phyloP scores from a whole-genome alignment of 2,797 vertebrate genomes.

The Propithecus perrieri region DNA sequence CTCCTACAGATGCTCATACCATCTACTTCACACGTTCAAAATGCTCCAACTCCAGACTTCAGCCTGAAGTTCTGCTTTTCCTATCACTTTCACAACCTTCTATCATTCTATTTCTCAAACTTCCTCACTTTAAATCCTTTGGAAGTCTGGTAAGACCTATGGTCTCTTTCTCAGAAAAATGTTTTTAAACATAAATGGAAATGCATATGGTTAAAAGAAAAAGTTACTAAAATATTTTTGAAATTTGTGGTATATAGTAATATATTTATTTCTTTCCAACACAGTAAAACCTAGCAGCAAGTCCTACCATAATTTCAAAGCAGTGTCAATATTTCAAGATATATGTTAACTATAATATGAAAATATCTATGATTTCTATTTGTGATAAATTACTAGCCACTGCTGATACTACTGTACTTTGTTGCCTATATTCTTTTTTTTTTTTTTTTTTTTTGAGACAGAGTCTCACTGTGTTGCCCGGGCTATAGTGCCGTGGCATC shows the following conservation, averaged over 20 bases:
- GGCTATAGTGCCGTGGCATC: too few species aligned
- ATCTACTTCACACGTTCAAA: not conserved
- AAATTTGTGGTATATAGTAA: not conserved
- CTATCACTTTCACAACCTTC: not conserved
- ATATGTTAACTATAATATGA: not conserved
- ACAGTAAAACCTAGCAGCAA: not conserved
- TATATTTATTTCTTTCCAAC: not conserved
- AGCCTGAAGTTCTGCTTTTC: not conserved
- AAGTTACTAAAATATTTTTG: not conserved
- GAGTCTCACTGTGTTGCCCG: too few species aligned
- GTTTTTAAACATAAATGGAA: conserved; percentile 26
- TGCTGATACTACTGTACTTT: not conserved
- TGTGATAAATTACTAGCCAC: not conserved
- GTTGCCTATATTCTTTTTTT: not conserved
- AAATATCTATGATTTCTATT: not conserved
- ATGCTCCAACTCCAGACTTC: not conserved
- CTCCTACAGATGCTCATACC: not conserved
- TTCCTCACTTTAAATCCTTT: not conserved
- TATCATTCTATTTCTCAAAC: not conserved
- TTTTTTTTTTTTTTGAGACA: too few species aligned
- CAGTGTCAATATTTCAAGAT: not conserved
- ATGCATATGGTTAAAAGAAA: not conserved
- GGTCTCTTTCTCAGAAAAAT: not conserved
- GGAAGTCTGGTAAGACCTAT: not conserved
- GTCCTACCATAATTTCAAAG: not conserved